Evolutionary conservation across 1,140 invertebrate genomes (phyloP).

Genomic region (Tetraneura akinire): DNA sequence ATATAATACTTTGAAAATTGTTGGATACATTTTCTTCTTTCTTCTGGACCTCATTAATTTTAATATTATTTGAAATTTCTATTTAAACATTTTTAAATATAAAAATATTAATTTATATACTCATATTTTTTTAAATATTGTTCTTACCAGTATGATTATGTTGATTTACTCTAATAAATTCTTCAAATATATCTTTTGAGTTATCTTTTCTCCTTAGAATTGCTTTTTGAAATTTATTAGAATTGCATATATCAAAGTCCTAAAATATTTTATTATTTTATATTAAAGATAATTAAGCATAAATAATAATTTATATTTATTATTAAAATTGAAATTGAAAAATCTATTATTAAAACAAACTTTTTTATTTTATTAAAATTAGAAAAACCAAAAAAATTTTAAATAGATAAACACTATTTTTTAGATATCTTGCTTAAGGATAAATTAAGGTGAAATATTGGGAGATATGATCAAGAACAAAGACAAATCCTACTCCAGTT

Average conservation of each 20-base stretch:
- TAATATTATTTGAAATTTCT: not conserved
- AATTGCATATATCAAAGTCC: conserved; percentile 22
- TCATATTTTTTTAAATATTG: too few species aligned
- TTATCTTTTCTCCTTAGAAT: conserved; percentile 5
- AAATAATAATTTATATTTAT: not conserved
- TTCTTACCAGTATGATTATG: not conserved
- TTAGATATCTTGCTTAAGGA: too few species aligned
- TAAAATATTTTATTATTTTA: not conserved
- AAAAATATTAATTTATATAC: too few species aligned
- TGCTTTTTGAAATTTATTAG: not conserved
- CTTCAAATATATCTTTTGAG: conserved; percentile 15
- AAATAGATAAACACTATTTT: too few species aligned
- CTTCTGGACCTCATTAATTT: not conserved
- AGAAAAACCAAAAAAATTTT: too few species aligned
- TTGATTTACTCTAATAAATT: conserved; percentile 15
- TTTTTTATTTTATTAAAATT: too few species aligned
- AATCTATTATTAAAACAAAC: too few species aligned
- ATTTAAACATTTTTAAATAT: too few species aligned
- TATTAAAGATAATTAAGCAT: not conserved
- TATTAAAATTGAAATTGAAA: too few species aligned
- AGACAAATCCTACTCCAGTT: too few species aligned
- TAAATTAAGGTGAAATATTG: too few species aligned
- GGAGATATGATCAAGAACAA: too few species aligned
- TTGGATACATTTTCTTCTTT: not conserved
- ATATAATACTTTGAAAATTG: not conserved